Evolutionary conservation across 2,113 vertebrate species (phyloP), one percentile per base, ranked within the genome.

Genomic region (Marmota monax): DNA sequence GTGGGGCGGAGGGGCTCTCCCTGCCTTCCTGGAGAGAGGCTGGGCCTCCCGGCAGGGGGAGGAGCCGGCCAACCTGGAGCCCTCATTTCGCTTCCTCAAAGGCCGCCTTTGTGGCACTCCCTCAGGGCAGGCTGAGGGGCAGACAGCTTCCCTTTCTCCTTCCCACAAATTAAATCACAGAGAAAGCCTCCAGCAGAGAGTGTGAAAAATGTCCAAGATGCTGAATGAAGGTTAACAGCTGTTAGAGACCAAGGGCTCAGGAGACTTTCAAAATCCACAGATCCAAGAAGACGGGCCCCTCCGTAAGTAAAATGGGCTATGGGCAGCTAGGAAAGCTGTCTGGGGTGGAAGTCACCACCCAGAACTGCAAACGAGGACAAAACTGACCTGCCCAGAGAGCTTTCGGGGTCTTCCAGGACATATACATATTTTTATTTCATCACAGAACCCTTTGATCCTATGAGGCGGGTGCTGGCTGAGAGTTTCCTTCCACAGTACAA

Each of bases 81-180:
- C 34, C 70, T 61, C 45, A 16, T 61, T 45, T 56, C 48, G 39
- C 69, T 87, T 72, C 7, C 34, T 48, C 65, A 27, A 6, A 84
- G 92, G 65, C 32, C 0, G 45, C 82, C 7, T 74, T 92, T 48
- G n/a, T 27, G 42, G 72, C 25, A 2, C 67, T 70, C 51, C 0
- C 0, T 84, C 14, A 4, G 16, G 84, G 58, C 79, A 76, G 79
- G 88, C 53, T 1, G 34, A 87, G 2, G 10, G 73, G 73, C 96
- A 51, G 77, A 63, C 16, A 2, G 61, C 94, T 92, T 69, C 37
- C 53, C 58, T 78, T 95, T 80, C 65, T 51, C 10, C 53, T 72
- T 90, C 67, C 84, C 17, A 1, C 73, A 91, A 85, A 86, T 56
- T 67, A 67, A 93, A 78, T 86, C 95, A 87, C 48, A 89, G 88